These are phyloP conservation scores for Orthonevra nobilis DNA, from an alignment of 2,888 invertebrate genomes.

Conservation along the genomic window DNA sequence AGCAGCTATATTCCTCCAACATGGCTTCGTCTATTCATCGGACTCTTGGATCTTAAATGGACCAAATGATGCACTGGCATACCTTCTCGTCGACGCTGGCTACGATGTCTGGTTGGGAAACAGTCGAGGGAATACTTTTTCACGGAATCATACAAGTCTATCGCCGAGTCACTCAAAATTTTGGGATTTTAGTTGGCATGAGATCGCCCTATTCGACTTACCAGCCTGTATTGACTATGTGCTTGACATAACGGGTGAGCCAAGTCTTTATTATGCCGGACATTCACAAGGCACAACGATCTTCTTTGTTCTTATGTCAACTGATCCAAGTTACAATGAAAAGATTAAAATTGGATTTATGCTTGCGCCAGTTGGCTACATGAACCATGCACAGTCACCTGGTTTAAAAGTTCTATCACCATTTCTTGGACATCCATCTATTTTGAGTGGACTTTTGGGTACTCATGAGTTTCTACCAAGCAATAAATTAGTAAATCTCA, in stretches of 20 bases:
- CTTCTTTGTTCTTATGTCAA: constrained; percentile 87
- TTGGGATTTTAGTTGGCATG: constrained; percentile 86
- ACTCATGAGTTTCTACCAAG: constrained; percentile 84
- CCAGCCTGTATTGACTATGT: constrained; percentile 90
- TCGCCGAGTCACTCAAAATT: constrained; percentile 82
- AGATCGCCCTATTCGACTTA: constrained; percentile 87
- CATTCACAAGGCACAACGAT: constrained; percentile 85
- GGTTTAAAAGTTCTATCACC: constrained; percentile 80
- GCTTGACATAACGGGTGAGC: constrained; percentile 81
- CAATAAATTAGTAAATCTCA: constrained; percentile 74
- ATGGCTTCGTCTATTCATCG: constrained; percentile 87
- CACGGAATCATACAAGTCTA: constrained; percentile 80
- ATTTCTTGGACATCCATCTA: constrained; percentile 76
- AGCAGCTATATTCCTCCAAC: constrained; percentile 83
- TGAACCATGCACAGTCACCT: constrained; percentile 80
- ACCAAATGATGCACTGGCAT: constrained; percentile 82
- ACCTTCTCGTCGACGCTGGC: constrained; percentile 83
- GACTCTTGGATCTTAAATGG: constrained; percentile 88
- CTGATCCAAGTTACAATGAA: constrained; percentile 85
- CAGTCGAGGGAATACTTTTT: constrained; percentile 86
- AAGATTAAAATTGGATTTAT: constrained; percentile 85
- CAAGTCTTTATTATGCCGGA: constrained; percentile 88
- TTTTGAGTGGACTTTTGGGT: constrained; percentile 75
- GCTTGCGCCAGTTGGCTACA: constrained; percentile 86
- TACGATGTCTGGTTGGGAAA: constrained; percentile 92